These are phyloP conservation scores for Dastarcus helophoroides DNA, from an alignment of 2,888 invertebrate species.

Conservation along the genomic window DNA sequence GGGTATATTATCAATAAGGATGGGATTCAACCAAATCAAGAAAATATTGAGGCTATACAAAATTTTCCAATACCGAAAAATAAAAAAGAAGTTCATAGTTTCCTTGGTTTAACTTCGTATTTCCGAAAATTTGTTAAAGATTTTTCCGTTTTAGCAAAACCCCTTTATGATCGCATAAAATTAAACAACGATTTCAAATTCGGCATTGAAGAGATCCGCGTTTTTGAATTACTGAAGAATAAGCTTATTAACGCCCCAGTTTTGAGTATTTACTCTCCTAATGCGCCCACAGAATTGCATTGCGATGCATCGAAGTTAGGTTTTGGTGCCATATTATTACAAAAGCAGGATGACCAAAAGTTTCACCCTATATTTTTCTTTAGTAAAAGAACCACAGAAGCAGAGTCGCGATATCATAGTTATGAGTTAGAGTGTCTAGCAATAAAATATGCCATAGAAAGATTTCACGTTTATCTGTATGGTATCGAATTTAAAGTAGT, in stretches of 20 bases:
- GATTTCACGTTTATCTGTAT: slow-evolving; percentile 22
- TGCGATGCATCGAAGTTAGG: slow-evolving; percentile 26
- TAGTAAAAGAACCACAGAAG: slow-evolving; percentile 22
- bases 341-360: slow-evolving; percentile 20
- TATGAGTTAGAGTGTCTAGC: slow-evolving; percentile 26
- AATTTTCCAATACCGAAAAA: slow-evolving; percentile 18
- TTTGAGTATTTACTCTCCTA: slow-evolving; percentile 22
- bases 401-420: slow-evolving; percentile 25
- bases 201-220: slow-evolving; percentile 14
- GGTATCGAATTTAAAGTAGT: slow-evolving; percentile 22
- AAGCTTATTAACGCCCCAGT: slow-evolving; percentile 18
- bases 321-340: slow-evolving; percentile 25
- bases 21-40: slow-evolving; percentile 12
- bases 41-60: slow-evolving; percentile 11
- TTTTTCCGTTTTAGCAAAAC: slow-evolving; percentile 18
- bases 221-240: slow-evolving; percentile 17
- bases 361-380: slow-evolving; percentile 26
- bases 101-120: slow-evolving; percentile 21
- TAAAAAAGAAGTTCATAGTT: slow-evolving; percentile 17
- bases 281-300: slow-evolving; percentile 24
- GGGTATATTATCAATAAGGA: slow-evolving; percentile 18
- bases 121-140: slow-evolving; percentile 21
- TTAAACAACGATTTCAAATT: slow-evolving; percentile 20
- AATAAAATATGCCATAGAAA: slow-evolving; percentile 19
- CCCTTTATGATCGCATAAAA: slow-evolving; percentile 16